Conservation (phyloP, 2,888 invertebrate genomes). For the Tortrix viridana region DNA sequence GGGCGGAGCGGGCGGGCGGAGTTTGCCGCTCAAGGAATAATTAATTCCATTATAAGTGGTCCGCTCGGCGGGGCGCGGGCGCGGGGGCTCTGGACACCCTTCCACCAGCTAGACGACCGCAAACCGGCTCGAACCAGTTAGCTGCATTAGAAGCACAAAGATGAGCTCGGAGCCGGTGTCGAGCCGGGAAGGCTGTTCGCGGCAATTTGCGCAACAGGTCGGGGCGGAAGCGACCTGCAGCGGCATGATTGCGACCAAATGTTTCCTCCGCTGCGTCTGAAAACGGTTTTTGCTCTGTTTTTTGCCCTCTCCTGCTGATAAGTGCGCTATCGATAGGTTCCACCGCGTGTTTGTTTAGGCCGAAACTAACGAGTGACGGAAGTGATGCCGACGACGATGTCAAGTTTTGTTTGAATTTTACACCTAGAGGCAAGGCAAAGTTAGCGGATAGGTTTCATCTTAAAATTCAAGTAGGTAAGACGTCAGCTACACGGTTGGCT, state of each 20-base stretch:
- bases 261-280: conserved; percentile 78
- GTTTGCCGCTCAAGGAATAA: conserved; percentile 82
- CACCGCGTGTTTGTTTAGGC: conserved; percentile 76
- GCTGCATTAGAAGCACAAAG: conserved; percentile 11
- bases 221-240: conserved; percentile 83
- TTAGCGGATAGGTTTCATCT: conserved; percentile 4
- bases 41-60: conserved; percentile 82
- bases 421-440: conserved; percentile 14
- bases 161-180: conserved; percentile 13
- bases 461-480: neutral
- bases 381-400: conserved; percentile 56
- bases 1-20: conserved; percentile 81
- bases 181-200: conserved; percentile 41
- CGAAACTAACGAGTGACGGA: conserved; percentile 72
- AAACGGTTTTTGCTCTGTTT: conserved; percentile 74
- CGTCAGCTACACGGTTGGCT: too few relatives aligned
- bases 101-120: conserved; percentile 6
- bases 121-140: neutral
- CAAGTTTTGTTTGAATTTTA: conserved; percentile 31
- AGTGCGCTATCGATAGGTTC: conserved; percentile 82
- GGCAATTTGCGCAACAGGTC: conserved; percentile 82
- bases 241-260: conserved; percentile 82
- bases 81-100: conserved; percentile 28
- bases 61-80: conserved; percentile 46
- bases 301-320: conserved; percentile 74